These are phyloP conservation scores for Anisognathus igniventris DNA, from an alignment of 2,797 vertebrate species.

Conservation along the genomic window DNA sequence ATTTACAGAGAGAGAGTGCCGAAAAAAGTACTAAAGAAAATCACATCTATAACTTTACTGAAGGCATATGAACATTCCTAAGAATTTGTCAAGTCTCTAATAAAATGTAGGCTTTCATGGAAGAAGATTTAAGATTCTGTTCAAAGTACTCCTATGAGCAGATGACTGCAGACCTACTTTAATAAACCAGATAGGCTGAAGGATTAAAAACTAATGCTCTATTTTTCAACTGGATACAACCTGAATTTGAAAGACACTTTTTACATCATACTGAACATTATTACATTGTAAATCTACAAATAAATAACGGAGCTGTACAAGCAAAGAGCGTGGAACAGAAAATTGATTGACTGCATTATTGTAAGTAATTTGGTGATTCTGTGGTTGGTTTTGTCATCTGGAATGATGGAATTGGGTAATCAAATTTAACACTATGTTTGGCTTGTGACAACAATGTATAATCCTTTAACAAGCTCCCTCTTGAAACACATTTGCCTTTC, in stretches of 20 bases:
- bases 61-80: neutral
- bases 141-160: neutral
- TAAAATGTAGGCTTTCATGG: neutral
- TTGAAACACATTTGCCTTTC: neutral
- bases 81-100: neutral
- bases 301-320: neutral
- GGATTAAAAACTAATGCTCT: neutral
- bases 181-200: neutral
- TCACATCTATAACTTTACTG: neutral
- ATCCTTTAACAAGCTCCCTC: neutral
- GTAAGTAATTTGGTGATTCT: neutral
- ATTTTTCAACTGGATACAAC: neutral
- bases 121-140: conserved; percentile 2
- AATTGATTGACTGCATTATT: neutral
- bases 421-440: neutral
- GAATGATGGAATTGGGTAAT: neutral
- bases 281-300: neutral
- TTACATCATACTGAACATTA: neutral
- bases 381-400: neutral
- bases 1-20: neutral
- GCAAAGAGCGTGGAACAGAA: neutral
- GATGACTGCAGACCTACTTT: neutral
- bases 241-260: neutral
- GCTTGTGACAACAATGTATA: neutral
- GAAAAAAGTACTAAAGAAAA: neutral